phyloP scores from a whole-genome alignment of 1,140 invertebrate genomes.

The Cydia fagiglandana region DNA sequence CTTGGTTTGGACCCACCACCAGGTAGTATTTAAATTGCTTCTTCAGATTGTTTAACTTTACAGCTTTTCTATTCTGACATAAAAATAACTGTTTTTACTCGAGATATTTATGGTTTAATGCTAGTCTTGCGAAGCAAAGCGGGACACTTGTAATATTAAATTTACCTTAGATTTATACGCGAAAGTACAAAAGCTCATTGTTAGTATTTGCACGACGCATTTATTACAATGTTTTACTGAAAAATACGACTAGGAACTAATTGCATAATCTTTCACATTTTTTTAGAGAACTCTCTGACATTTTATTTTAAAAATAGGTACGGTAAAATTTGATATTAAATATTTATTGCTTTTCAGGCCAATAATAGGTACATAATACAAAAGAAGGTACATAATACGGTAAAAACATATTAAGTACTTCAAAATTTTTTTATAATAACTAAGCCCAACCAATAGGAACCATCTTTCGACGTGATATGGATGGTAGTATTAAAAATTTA shows the following conservation, averaged over 20 bases:
- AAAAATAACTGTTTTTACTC: not conserved
- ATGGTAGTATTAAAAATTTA: no score
- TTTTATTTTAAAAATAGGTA: no score
- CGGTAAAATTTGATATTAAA: no score
- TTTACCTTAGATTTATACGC: not conserved
- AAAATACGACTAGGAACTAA: not conserved
- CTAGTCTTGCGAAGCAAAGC: not conserved
- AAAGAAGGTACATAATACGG: no score
- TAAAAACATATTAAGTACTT: no score
- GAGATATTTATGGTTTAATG: not conserved
- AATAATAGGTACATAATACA: no score
- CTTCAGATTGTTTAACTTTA: not conserved
- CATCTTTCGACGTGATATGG: no score
- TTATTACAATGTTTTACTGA: not conserved
- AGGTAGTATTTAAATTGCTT: not conserved
- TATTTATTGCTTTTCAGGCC: no score
- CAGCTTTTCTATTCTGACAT: not conserved
- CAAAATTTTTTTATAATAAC: no score
- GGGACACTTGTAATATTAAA: conserved; percentile 23
- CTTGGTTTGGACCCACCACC: no score
- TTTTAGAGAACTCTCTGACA: not conserved
- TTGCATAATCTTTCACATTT: not conserved
- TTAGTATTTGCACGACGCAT: not conserved
- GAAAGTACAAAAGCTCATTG: not conserved
- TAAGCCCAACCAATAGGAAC: no score